Percentiles rank a stretch among this genome's conserved stretches.
These are phyloP conservation scores for Rhea pennata DNA, from an alignment of 2,113 vertebrate species.

Conservation along the genomic window DNA sequence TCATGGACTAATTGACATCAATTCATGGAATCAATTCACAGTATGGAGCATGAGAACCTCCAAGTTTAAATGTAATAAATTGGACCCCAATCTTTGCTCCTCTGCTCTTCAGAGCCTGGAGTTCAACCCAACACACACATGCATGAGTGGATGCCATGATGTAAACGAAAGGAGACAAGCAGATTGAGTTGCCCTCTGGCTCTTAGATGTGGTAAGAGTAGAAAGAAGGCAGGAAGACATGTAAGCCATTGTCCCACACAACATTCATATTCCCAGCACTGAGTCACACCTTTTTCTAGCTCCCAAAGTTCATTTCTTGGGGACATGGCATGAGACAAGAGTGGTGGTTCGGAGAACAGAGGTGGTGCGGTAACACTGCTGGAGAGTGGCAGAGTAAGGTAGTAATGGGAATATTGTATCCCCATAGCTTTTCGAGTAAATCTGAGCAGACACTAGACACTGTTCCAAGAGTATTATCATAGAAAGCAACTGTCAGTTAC, in stretches of 20 bases:
- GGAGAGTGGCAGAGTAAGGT: accelerated
- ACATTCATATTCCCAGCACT: neutral
- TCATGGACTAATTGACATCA: neutral
- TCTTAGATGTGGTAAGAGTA: neutral
- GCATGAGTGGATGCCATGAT: neutral
- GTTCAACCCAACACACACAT: neutral
- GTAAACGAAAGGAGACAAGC: neutral
- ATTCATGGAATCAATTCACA: neutral
- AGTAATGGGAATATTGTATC: neutral
- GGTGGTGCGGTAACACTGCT: neutral
- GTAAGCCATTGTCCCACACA: neutral
- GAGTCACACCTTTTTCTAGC: neutral
- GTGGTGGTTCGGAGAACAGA: neutral
- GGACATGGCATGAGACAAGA: neutral
- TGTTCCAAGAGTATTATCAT: neutral
- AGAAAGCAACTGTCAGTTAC: neutral
- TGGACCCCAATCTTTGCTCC: neutral
- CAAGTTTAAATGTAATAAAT: neutral
- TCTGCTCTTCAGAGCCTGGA: neutral
- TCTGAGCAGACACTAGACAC: neutral
- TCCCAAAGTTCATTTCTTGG: neutral
- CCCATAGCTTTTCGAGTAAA: neutral
- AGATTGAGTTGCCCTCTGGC: neutral
- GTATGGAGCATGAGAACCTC: neutral
- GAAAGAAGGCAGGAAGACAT: neutral